Conservation (phyloP, 2,888 invertebrate genomes). For the Mesorhabditis belari region DNA sequence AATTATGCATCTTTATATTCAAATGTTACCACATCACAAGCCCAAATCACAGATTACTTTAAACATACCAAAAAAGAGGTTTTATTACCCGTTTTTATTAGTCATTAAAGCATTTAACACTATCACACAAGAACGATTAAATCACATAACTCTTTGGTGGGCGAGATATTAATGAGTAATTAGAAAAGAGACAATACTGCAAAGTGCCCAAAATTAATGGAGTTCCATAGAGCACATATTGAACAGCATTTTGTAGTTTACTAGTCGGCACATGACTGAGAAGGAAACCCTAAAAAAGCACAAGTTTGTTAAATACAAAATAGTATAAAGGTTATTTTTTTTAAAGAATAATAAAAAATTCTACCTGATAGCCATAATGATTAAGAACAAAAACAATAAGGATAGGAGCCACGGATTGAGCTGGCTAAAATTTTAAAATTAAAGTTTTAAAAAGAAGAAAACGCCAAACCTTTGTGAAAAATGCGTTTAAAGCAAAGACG, state of each 20-base stretch:
- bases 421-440: too few relatives aligned
- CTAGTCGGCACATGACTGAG: constrained; percentile 11
- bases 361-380: constrained; percentile 34
- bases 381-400: constrained; percentile 43
- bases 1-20: too few relatives aligned
- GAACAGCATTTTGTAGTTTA: constrained; percentile 26
- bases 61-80: too few relatives aligned
- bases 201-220: constrained; percentile 37
- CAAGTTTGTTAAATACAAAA: not conserved
- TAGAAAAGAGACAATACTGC: constrained; percentile 35
- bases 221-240: constrained; percentile 36
- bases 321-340: not conserved
- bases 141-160: too few relatives aligned
- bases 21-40: too few relatives aligned
- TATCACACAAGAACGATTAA: too few relatives aligned
- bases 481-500: constrained; percentile 49
- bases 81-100: too few relatives aligned
- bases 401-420: constrained; percentile 49
- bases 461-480: too few relatives aligned
- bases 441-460: too few relatives aligned
- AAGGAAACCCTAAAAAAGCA: constrained; percentile 23
- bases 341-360: not conserved
- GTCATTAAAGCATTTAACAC: too few relatives aligned
- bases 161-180: constrained; percentile 33
- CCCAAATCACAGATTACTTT: too few relatives aligned